Conservation (phyloP, 2,888 invertebrate genomes). For the Dolichomitus sp. region DNA sequence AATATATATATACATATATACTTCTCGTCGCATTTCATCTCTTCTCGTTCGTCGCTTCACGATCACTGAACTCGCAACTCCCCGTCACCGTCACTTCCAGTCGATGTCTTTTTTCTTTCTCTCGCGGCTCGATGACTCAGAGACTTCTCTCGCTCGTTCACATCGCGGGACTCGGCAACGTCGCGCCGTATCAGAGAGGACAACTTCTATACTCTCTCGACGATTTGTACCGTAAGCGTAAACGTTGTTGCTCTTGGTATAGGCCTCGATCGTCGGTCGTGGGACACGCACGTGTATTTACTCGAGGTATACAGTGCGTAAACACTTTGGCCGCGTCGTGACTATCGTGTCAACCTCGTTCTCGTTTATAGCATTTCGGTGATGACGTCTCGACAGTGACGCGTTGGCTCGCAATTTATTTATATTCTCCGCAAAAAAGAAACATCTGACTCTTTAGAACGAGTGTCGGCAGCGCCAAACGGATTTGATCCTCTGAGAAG, state of each 20-base stretch:
- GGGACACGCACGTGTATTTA: background rate
- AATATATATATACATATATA: background rate
- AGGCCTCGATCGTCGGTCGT: background rate
- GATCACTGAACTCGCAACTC: conserved; percentile 53
- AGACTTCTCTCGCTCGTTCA: conserved; percentile 48
- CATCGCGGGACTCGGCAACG: conserved; percentile 51
- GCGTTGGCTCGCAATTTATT: background rate
- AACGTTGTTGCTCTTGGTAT: conserved; percentile 4
- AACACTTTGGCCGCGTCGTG: background rate
- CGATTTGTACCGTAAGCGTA: conserved; percentile 4
- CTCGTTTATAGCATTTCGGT: conserved; percentile 14
- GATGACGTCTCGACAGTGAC: conserved; percentile 17
- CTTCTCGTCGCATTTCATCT: conserved; percentile 29
- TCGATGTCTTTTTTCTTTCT: conserved; percentile 16
- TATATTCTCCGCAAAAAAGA: background rate
- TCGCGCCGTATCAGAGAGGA: conserved; percentile 35
- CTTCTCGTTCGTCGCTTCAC: conserved; percentile 29
- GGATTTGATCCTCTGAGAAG: background rate
- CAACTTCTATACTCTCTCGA: background rate
- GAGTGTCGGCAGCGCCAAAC: background rate
- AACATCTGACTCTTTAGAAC: background rate
- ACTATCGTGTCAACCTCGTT: conserved; percentile 28
- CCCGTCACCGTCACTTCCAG: conserved; percentile 13
- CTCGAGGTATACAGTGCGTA: background rate
- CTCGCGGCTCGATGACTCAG: conserved; percentile 53